Percentiles rank a stretch among this genome's conserved stretches.
These are phyloP conservation scores for Perizoma flavofasciatum DNA, from an alignment of 2,888 invertebrate species.

Conservation along the genomic window DNA sequence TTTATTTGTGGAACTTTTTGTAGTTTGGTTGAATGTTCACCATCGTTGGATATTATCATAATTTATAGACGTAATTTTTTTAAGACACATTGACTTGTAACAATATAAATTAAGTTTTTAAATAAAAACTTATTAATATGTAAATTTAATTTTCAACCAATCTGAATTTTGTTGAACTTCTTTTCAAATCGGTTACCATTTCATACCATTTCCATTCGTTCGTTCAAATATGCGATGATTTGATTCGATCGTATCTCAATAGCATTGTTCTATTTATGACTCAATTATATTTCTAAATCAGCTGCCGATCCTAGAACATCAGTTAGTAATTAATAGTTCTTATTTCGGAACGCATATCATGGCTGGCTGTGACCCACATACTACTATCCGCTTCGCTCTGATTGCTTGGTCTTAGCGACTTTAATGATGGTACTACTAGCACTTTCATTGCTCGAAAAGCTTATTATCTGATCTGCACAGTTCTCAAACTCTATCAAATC, in stretches of 20 bases:
- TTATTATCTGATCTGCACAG: background rate
- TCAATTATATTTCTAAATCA: slow-evolving; percentile 14
- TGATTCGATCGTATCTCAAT: slow-evolving; percentile 3
- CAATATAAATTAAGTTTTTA: too few species aligned
- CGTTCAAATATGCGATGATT: too few species aligned
- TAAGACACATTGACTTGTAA: too few species aligned
- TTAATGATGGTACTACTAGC: slow-evolving; percentile 18
- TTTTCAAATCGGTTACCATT: too few species aligned
- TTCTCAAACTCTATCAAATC: background rate
- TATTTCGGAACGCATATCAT: slow-evolving; percentile 41
- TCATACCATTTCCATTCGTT: too few species aligned
- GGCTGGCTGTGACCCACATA: slow-evolving; percentile 47
- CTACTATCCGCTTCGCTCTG: slow-evolving; percentile 42
- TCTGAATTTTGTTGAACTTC: background rate
- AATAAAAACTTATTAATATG: too few species aligned
- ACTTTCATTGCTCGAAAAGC: slow-evolving; percentile 18
- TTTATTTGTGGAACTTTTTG: too few species aligned
- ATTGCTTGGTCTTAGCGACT: slow-evolving; percentile 35
- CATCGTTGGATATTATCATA: too few species aligned
- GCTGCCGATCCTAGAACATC: slow-evolving; percentile 18
- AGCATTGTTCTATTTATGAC: slow-evolving; percentile 8
- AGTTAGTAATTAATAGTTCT: slow-evolving; percentile 27
- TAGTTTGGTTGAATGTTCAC: too few species aligned
- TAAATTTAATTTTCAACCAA: too few species aligned
- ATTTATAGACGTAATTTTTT: too few species aligned